Base-by-base conservation (phyloP, 2,888 invertebrate species). In the Julus scandinavius region DNA sequence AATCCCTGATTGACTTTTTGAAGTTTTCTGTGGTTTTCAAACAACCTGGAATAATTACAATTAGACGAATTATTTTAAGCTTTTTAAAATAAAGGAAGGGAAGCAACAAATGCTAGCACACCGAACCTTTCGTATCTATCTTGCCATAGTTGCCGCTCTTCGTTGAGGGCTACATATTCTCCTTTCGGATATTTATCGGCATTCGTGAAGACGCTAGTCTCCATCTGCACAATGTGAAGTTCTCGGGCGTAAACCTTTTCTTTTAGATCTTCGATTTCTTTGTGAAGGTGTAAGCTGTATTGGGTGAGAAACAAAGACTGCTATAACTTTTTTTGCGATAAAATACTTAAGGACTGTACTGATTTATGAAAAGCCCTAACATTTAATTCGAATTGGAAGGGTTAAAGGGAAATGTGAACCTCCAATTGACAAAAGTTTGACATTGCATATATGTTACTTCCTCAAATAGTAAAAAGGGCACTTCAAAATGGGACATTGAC, bases 1-100 rank as follows among this genome's bases (percentile, higher is more conserved):
- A 98, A 94, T 90, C 96, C 96, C 93, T 98, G 98, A 93, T 98
- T 98, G 83, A 98, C 95, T 93, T 96, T 97, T 93, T 98, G 98
- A 89, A 98, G 95, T 91, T 97, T 95, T 92, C 97, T 97, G 92
- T 98, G 97, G 88, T 97, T 97, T 92, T 98, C 98, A 93, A 96
- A 95, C 90, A 98, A 94, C 91, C 98, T 96, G 92, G 90, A 87
- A 84, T 11, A 1, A 2, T 13, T 7, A 83, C n/a, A 6, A 87
- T 45, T 20, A 54, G 3, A 45, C 29, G 29, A 29, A 13, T n/a
- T n/a, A 9, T 15, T 84, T 87, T 29, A 20, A 87, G 40, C 17
- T 50, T 45, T 45, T 87, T 3, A 41, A 38, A 2, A 49, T 49
- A 49, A 49, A 49, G 13, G 49, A 13, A 49, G 49, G 9, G 13